These are phyloP conservation scores for Cyaniris semiargus DNA, from an alignment of 2,888 invertebrate species.

Conservation along the genomic window DNA sequence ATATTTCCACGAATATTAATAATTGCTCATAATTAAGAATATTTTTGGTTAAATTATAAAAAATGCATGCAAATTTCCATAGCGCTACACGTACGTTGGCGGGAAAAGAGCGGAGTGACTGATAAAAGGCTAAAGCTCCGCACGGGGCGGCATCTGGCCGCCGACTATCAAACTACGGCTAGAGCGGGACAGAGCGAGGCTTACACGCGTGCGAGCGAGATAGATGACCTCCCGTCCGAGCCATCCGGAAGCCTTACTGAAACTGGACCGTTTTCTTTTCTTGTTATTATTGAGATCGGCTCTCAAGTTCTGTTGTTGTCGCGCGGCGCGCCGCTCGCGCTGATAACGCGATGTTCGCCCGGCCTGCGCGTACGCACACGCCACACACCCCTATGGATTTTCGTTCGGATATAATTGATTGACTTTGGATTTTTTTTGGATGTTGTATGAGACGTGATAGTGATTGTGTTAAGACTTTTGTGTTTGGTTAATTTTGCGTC, in stretches of 20 bases:
- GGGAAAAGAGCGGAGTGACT: slow-evolving; percentile 48
- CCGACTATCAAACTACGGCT: slow-evolving; percentile 78
- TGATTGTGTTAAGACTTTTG: slow-evolving; percentile 35
- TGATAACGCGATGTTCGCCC: slow-evolving; percentile 79
- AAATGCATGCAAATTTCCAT: not conserved
- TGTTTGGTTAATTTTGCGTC: slow-evolving; percentile 44
- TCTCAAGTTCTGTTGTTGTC: slow-evolving; percentile 80
- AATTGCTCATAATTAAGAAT: not conserved
- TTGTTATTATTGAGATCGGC: slow-evolving; percentile 80
- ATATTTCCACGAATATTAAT: not conserved
- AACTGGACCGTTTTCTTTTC: slow-evolving; percentile 82
- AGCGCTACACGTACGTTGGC: slow-evolving; percentile 55
- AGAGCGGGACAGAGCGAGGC: slow-evolving; percentile 66
- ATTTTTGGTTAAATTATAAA: not conserved
- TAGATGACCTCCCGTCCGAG: slow-evolving; percentile 65
- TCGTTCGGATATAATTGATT: slow-evolving; percentile 50
- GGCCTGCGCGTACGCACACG: slow-evolving; percentile 73
- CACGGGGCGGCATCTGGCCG: slow-evolving; percentile 64
- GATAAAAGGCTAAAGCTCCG: slow-evolving; percentile 40
- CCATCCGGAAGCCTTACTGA: slow-evolving; percentile 80
- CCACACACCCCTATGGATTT: slow-evolving; percentile 70
- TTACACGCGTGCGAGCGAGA: slow-evolving; percentile 59
- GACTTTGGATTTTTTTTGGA: slow-evolving; percentile 48
- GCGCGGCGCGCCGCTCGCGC: slow-evolving; percentile 74
- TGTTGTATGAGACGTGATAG: slow-evolving; percentile 43